phyloP scores from a whole-genome alignment of 2,888 invertebrate species.

The Helleia helle region DNA sequence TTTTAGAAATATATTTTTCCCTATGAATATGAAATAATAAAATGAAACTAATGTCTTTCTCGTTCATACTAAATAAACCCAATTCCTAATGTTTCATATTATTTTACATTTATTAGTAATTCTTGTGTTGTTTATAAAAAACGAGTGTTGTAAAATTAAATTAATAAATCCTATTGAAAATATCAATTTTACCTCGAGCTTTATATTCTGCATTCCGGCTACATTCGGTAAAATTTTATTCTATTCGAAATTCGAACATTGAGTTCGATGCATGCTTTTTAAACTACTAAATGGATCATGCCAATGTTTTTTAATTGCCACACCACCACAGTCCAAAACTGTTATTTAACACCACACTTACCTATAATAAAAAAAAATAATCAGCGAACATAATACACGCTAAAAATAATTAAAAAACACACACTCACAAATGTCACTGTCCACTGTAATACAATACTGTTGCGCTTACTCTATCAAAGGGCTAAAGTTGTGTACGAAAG shows the following conservation, averaged over 20 bases:
- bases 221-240: constrained; percentile 21
- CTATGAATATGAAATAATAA: too few relatives aligned
- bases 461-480: constrained; percentile 11
- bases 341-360: constrained; percentile 62
- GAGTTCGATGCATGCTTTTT: constrained; percentile 43
- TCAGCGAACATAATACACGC: constrained; percentile 28
- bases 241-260: constrained; percentile 35
- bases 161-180: constrained; percentile 14
- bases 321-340: constrained; percentile 55
- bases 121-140: too few relatives aligned
- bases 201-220: constrained; percentile 29
- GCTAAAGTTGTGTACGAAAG: constrained; percentile 14
- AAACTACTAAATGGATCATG: constrained; percentile 38
- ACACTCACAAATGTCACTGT: constrained; percentile 26
- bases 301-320: constrained; percentile 42
- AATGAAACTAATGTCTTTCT: too few relatives aligned
- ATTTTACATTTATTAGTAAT: too few relatives aligned
- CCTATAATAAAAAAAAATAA: constrained; percentile 38
- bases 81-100: too few relatives aligned
- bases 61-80: too few relatives aligned
- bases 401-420: constrained; percentile 15
- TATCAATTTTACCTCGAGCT: constrained; percentile 25
- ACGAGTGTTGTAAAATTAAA: background rate
- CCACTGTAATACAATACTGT: constrained; percentile 21
- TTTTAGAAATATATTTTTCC: too few relatives aligned